Evolutionary conservation across 35 echinoderm and acorn worm genomes (phyloP), one percentile per base, ranked within the genome.

Genomic region (Ophiothrix spiculata): DNA sequence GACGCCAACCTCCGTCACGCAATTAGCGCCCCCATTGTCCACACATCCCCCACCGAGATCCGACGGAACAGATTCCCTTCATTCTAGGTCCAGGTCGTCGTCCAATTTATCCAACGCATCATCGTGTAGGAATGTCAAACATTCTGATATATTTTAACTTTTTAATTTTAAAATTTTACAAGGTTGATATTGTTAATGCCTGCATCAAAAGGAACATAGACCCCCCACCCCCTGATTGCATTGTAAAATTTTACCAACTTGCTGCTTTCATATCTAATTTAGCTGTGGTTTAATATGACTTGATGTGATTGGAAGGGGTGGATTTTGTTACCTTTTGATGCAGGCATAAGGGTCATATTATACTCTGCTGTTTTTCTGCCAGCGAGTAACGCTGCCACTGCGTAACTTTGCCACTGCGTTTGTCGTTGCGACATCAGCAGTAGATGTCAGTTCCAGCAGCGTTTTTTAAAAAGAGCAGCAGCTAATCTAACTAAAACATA

Each of bases 41-140:
- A 54, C 54, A 56, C 42, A 21, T 34, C 31, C 34, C 42, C 36
- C 81, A 17, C 13, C 42, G 4, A 33, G 63, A 36, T 33, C 33
- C 37, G 63, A 64, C 69, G 45, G 23, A 21, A 84, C 81, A 69
- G n/a, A 60, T 14, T 35, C 54, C 28, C 33, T 8, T 42, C 42
- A 84, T 21, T 54, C 46, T 28, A 64, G 45, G 69, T 60, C 54
- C 35, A 32, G 63, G 28, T 84, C 81, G 12, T 60, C 63, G 32
- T 64, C 35, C 81, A 54, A 64, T 35, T 36, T 37, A 25, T 60
- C 54, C 33, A 36, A 64, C 19, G 63, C 8, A 33, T 33, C 35
- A 35, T 84, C 81, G 15, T 84, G 81, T 84, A n/a, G 81, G 63
- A 84, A 64, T 84, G 81, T 84, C 31, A 84, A 32, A 69, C 81